Evolutionary conservation across 2,888 invertebrate genomes (phyloP), one percentile per base, ranked within the genome.

Genomic region (Uloborus plumipes): DNA sequence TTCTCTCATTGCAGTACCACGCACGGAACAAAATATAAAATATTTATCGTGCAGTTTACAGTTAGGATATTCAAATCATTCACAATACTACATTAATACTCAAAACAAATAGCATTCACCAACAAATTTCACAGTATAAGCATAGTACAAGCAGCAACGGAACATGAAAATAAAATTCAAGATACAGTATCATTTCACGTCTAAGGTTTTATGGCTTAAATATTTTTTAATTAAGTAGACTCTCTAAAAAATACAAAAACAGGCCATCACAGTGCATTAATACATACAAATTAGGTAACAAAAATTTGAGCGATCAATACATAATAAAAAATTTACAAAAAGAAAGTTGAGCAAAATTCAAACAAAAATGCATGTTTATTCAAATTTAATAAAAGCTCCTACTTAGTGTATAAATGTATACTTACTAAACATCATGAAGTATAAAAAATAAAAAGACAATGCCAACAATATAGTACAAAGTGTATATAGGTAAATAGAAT

Each of bases 321-420:
- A 49, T 14, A 59, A n/a, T 31, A 26, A 64, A 50, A 66, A 61
- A 49, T 18, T 53, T 59, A 58, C 59, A 31, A 31, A 31, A 31
- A 31, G 7, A 31, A 31, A 31, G 50, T 76, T 76, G 76, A 76
- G 76, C 76, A 76, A 76, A 69, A 39, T 62, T 61, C 58, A 51
- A 26, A 22, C 22, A 61, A 22, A 22, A 61, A 22, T 22, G 26
- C 22, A 61, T 61, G 61, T 73, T 65, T 18, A 55, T 64, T 64
- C n/a, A 73, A 51, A 20, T 73, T 55, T 73, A 53, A 65, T 73
- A 76, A 79, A 79, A 79, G 73, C 72, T 79, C 79, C 26, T 71
- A 67, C 71, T 39, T 50, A 65, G 67, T 67, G 79, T 73, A 73
- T 67, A 79, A 31, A 31, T 67, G 47, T 58, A 67, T 73, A 72